Evolutionary conservation across 2,797 vertebrate species (phyloP), one percentile per base, ranked within the genome.

Genomic region (Sylvilagus floridanus): DNA sequence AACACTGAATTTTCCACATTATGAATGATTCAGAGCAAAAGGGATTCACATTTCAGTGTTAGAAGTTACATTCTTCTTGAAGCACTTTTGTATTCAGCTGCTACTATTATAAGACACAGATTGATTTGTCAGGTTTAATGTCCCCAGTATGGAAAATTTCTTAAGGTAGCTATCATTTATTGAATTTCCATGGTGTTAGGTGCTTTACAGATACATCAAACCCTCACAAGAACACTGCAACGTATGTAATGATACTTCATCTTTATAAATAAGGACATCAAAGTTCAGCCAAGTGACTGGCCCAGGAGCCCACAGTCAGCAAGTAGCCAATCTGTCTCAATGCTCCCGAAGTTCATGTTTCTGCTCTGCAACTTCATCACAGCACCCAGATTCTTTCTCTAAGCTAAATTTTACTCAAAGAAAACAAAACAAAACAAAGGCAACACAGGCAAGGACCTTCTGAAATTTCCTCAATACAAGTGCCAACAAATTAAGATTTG

Each of bases 401-500:
- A 63, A 37, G 52, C 92, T 72, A 88, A 54, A 84, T 71, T 92
- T 94, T 35, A 84, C 16, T 37, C 30, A 88, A 57, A 82, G 57
- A 81, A 81, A 90, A 95, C 68, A 84, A 91, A 89, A 13, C 16
- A 35, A 78, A 32, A 52, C 35, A 54, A n/a, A 35, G 42, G 26
- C 42, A 95, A 37, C 22, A 89, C 1, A 91, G 9, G 37, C 5
- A 95, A 85, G 19, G 13, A 78, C 65, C 35, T 88, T 37, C 77
- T 37, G 5, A 79, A 85, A 86, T 62, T 85, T 88, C 65, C 88
- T 88, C 88, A 93, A 81, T 1, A 4, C 17, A 6, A 90, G 50
- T 91, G 82, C 93, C n/a, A 73, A 92, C 54, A 88, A 87, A 35
- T 78, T 63, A 88, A 91, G 84, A 88, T 75, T 32, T 75, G 35